Conservation (phyloP, 2,888 invertebrate genomes). For the Acrocyrtus sp. region DNA sequence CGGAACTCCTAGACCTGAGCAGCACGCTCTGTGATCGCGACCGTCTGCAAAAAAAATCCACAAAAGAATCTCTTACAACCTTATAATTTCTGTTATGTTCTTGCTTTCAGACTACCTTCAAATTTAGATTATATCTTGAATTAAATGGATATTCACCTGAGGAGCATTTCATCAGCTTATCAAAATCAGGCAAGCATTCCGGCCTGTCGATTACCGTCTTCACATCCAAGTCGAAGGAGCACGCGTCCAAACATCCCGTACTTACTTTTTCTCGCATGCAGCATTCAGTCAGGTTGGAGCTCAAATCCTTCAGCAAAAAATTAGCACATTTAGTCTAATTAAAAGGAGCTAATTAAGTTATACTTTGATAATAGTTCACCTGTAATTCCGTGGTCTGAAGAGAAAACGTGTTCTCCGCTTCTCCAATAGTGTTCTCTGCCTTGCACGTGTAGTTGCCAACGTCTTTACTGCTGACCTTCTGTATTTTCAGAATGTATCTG, state of each 20-base stretch:
- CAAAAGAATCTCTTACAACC: too few species aligned
- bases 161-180: constrained; percentile 87
- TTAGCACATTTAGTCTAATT: too few species aligned
- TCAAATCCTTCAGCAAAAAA: constrained; percentile 67
- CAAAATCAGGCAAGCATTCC: constrained; percentile 83
- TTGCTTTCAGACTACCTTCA: too few species aligned
- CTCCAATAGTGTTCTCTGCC: constrained; percentile 84
- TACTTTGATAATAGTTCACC: too few species aligned
- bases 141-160: constrained; percentile 69
- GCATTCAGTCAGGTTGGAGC: constrained; percentile 81
- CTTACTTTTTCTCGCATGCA: constrained; percentile 85
- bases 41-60: constrained; percentile 68
- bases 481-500: constrained; percentile 79
- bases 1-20: constrained; percentile 82
- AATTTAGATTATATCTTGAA: not conserved
- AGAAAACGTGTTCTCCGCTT: constrained; percentile 60
- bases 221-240: constrained; percentile 84
- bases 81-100: too few species aligned
- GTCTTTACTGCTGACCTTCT: constrained; percentile 76
- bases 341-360: too few species aligned
- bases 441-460: constrained; percentile 86
- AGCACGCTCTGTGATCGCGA: constrained; percentile 85
- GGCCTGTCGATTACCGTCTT: constrained; percentile 83
- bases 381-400: constrained; percentile 57
- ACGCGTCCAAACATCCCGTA: constrained; percentile 81